phyloP scores from a whole-genome alignment of 2,888 invertebrate genomes.

The Drosophila testacea region DNA sequence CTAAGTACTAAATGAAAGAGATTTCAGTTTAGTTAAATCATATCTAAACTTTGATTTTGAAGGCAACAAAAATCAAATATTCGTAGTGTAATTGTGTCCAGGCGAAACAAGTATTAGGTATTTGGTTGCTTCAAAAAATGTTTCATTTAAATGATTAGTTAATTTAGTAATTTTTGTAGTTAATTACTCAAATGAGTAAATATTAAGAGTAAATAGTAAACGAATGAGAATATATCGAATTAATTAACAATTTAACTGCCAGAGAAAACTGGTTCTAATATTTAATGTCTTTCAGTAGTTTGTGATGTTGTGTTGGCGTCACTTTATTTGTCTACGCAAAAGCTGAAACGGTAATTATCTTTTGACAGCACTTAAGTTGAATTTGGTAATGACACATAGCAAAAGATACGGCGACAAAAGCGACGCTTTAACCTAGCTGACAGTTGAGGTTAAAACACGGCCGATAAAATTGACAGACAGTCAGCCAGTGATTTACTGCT shows the following conservation, averaged over 20 bases:
- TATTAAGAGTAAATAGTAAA: background rate
- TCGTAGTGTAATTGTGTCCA: background rate
- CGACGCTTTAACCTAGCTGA: slow-evolving; percentile 69
- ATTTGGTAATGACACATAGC: slow-evolving; percentile 69
- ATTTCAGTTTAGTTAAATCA: too few relatives aligned
- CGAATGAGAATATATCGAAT: slow-evolving; percentile 33
- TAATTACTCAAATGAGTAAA: background rate
- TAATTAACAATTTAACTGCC: slow-evolving; percentile 45
- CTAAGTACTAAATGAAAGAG: too few relatives aligned
- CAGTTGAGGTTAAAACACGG: slow-evolving; percentile 81
- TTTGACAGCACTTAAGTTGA: slow-evolving; percentile 78
- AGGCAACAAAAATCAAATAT: background rate
- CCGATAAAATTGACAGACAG: slow-evolving; percentile 76
- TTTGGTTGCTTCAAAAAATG: background rate
- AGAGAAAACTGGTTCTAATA: slow-evolving; percentile 51
- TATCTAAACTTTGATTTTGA: too few relatives aligned
- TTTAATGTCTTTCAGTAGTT: slow-evolving; percentile 17
- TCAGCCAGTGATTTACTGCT: slow-evolving; percentile 31
- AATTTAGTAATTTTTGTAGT: background rate
- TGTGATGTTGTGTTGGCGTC: slow-evolving; percentile 49
- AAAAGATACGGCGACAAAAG: slow-evolving; percentile 66
- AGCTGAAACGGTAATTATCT: slow-evolving; percentile 76
- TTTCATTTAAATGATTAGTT: background rate
- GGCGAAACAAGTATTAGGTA: background rate
- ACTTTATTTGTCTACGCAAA: slow-evolving; percentile 46